These are phyloP conservation scores for Toxonevra muliebris DNA, from an alignment of 2,888 invertebrate genomes.

Conservation along the genomic window DNA sequence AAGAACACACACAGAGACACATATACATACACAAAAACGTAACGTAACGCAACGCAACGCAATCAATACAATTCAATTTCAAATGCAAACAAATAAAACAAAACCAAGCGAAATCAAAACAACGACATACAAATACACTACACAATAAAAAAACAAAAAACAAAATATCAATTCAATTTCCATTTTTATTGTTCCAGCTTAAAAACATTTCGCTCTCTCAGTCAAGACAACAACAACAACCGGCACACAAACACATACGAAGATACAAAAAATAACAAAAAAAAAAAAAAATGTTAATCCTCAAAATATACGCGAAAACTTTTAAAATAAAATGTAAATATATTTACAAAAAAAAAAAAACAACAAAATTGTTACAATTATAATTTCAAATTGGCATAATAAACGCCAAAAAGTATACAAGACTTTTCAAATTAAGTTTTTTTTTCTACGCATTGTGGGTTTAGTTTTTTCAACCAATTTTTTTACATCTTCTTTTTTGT, in stretches of 20 bases:
- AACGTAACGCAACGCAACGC: no score
- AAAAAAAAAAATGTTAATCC: not conserved
- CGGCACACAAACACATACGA: not conserved
- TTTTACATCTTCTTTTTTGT: no score
- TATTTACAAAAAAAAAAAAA: not conserved
- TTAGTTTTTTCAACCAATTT: not conserved
- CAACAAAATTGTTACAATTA: not conserved
- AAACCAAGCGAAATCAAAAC: not conserved
- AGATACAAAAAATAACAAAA: not conserved
- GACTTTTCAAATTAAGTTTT: not conserved
- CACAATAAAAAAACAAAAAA: no score
- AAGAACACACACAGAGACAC: no score
- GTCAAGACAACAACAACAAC: no score
- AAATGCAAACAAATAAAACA: not conserved
- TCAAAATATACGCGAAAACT: no score
- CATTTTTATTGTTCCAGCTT: slow-evolving; percentile 2
- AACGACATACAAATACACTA: no score
- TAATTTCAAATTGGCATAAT: not conserved
- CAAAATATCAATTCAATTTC: not conserved
- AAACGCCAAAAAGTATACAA: not conserved
- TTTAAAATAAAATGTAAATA: no score
- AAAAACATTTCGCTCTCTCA: not conserved
- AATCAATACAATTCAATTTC: not conserved
- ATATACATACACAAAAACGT: no score
- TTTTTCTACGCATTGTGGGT: not conserved